phyloP scores from a whole-genome alignment of 2,888 invertebrate species.

The Bruchidius siliquastri region DNA sequence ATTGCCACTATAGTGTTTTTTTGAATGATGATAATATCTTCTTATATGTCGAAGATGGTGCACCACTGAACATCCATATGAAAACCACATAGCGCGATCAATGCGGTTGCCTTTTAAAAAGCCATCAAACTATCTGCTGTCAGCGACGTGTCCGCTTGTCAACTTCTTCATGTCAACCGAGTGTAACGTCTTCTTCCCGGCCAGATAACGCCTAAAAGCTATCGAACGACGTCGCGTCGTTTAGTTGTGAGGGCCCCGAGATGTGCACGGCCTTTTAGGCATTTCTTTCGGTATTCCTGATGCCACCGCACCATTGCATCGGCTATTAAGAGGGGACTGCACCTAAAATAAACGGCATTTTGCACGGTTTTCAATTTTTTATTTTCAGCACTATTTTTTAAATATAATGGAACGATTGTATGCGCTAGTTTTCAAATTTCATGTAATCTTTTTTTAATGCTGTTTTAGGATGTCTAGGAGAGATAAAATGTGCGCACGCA shows the following conservation, averaged over 20 bases:
- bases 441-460: too few species aligned
- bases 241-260: slow-evolving; percentile 13
- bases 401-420: too few species aligned
- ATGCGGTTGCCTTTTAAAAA: neutral
- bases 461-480: too few species aligned
- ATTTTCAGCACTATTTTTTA: too few species aligned
- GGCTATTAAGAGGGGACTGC: too few species aligned
- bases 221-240: slow-evolving; percentile 24
- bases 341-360: too few species aligned
- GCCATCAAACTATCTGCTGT: neutral
- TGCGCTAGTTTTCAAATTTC: too few species aligned
- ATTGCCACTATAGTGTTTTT: too few species aligned
- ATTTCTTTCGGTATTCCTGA: neutral
- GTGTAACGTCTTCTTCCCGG: slow-evolving; percentile 25
- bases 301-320: neutral
- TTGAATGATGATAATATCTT: too few species aligned
- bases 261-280: slow-evolving; percentile 17
- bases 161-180: slow-evolving; percentile 33
- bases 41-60: too few species aligned
- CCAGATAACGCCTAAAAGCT: slow-evolving; percentile 27
- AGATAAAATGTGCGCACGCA: too few species aligned
- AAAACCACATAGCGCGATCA: neutral
- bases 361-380: too few species aligned
- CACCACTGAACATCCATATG: neutral
- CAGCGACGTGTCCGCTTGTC: slow-evolving; percentile 28